These are phyloP conservation scores for Oreochromis grahami DNA, from an alignment of 2,797 vertebrate species.

Conservation along the genomic window DNA sequence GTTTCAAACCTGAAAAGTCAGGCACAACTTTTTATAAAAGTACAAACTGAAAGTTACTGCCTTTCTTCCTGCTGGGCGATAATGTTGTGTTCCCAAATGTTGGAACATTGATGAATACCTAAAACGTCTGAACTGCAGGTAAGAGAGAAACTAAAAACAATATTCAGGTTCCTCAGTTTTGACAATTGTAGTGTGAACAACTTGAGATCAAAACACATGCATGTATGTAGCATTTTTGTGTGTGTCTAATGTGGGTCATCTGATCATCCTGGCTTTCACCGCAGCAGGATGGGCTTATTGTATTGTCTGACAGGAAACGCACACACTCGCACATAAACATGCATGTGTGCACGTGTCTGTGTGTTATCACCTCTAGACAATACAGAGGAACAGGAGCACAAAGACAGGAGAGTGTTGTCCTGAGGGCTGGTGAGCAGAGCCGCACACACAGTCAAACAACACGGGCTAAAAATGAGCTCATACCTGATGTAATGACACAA, in stretches of 20 bases:
- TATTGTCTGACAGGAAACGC: constrained; percentile 55
- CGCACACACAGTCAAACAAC: constrained; percentile 8
- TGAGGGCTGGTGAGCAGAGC: constrained; percentile 18
- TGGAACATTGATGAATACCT: background rate
- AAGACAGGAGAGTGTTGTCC: constrained; percentile 62
- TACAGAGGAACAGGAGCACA: constrained; percentile 73
- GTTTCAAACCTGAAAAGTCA: background rate
- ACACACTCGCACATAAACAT: background rate
- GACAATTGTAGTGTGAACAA: background rate
- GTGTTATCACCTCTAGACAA: constrained; percentile 72
- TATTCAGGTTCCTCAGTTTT: background rate
- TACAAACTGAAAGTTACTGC: background rate
- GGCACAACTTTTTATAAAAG: background rate
- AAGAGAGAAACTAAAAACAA: background rate
- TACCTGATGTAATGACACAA: constrained; percentile 17
- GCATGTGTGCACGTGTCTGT: constrained; percentile 45
- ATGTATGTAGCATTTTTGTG: background rate
- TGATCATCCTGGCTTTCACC: constrained; percentile 34
- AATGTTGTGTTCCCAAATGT: background rate
- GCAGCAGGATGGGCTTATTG: constrained; percentile 50
- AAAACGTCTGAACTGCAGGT: background rate
- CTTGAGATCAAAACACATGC: constrained; percentile 7
- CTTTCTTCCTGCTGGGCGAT: background rate
- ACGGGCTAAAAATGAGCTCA: constrained; percentile 38
- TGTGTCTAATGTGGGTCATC: constrained; percentile 27